Base-by-base conservation (phyloP, 2,113 vertebrate species). In the Toxotes jaculatrix region DNA sequence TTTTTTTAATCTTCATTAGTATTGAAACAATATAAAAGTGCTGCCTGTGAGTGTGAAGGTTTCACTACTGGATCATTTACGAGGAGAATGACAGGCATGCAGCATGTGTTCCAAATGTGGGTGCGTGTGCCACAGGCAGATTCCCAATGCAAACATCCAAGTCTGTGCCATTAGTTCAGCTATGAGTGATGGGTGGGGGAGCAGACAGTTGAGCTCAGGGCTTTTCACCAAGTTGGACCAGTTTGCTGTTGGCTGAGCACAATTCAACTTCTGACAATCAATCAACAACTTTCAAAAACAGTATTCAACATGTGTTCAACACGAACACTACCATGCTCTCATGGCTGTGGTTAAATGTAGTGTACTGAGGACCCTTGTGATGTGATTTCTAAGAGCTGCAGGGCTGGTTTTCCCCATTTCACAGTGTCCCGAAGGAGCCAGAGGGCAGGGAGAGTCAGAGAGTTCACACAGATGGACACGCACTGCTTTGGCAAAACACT, bases 31-130 rank as follows among this genome's bases (percentile, higher is more conserved):
- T 64, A 17, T 67, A 36, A 81, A 72, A 40, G 43, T 7, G 8
- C 51, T 64, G 69, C 73, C 51, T 79, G 85, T 17, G 70, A 75
- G 77, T 16, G 67, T 74, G 73, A 70, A 45, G 59, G 74, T 80
- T 86, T 81, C 40, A 14, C 84, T 71, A 23, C 62, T 21, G 85
- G 85, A 89, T 75, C 74, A 38, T 69, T 85, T 85, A 79, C 65
- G 17, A 11, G 57, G 60, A 84, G 89, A 91, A 89, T 89, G 92
- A 86, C 79, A 86, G 86, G 85, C 85, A 91, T 85, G 91, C 88
- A 65, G 70, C 88, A 88, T 89, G 78, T 90, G 93, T 73, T 88
- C 69, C 71, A 74, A 77, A 55, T 72, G 84, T 65, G 86, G 74
- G 68, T 55, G 79, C 16, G 88, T 89, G 86, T 67, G 80, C 74